Evolutionary conservation across 2,888 invertebrate genomes (phyloP), one percentile per base, ranked within the genome.

Genomic region (Chaetoderma sp.): DNA sequence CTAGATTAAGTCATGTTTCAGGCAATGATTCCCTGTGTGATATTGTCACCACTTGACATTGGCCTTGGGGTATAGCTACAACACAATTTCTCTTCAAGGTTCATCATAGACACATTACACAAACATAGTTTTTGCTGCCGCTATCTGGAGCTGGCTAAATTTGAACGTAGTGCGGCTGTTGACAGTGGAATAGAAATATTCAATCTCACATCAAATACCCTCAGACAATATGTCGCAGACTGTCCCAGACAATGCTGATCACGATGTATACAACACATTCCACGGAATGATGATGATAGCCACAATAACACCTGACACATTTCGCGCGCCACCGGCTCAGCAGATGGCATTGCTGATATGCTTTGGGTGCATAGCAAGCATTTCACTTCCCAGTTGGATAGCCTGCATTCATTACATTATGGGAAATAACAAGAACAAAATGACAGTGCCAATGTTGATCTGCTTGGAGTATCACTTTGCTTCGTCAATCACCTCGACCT

Each of bases 231-330:
- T n/a, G n/a, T n/a, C n/a, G n/a, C 72, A 73, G 56, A 73, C 60
- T 62, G 69, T 65, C 18, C 75, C 77, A n/a, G 75, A 78, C 57
- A 78, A 75, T 69, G 71, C 77, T 33, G 73, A 78, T 55, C 76
- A 77, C 68, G 74, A 76, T 55, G 63, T 66, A 25, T 39, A 67
- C 23, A 61, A 63, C 30, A 74, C 77, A 18, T 76, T 76, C 54
- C 77, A 72, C 63, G 75, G 73, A 2, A 75, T 76, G 70, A 72
- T n/a, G 4, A 73, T 77, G 23, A 75, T 78, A 21, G 74, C 72
- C 13, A 44, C 61, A 10, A 54, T 69, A 8, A 73, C 74, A 33
- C 77, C 76, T 28, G 65, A 64, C 21, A 23, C 30, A n/a, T n/a
- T n/a, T n/a, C n/a, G n/a, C n/a, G n/a, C n/a, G n/a, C n/a, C n/a